Conservation (phyloP, 1,140 invertebrate species). For the Asobara japonica region DNA sequence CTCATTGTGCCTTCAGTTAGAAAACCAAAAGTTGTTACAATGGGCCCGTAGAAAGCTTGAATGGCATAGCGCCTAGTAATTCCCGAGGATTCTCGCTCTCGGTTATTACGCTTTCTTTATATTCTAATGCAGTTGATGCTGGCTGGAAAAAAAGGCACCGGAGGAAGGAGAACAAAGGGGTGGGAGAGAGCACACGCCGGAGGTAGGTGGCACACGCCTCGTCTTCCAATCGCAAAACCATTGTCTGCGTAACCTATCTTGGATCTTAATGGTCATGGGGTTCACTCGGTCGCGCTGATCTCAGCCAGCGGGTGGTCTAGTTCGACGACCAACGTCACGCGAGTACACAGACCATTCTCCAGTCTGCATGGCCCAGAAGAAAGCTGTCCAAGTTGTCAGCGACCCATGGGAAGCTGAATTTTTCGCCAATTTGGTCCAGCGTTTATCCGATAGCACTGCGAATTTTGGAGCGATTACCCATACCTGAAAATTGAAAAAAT, state of each 20-base stretch:
- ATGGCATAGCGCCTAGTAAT: slow-evolving; percentile 39
- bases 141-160: not conserved
- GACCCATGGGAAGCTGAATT: too few relatives aligned
- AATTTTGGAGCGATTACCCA: too few relatives aligned
- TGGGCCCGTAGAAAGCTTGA: slow-evolving; percentile 35
- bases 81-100: slow-evolving; percentile 34
- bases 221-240: slow-evolving; percentile 30
- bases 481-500: too few relatives aligned
- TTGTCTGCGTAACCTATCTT: slow-evolving; percentile 23
- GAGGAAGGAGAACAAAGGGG: slow-evolving; percentile 24
- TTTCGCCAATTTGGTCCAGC: too few relatives aligned
- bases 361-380: too few relatives aligned
- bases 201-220: slow-evolving; percentile 31
- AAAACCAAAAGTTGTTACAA: slow-evolving; percentile 38
- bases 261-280: slow-evolving; percentile 9
- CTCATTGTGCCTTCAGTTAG: slow-evolving; percentile 42
- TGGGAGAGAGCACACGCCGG: slow-evolving; percentile 1
- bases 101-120: slow-evolving; percentile 42
- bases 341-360: too few relatives aligned
- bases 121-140: slow-evolving; percentile 32
- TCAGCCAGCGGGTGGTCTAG: slow-evolving; percentile 15
- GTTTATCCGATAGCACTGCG: too few relatives aligned
- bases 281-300: not conserved
- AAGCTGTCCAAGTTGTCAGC: too few relatives aligned
- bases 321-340: not conserved